Conservation (phyloP, 2,113 vertebrate genomes). For the Elgaria multicarinata region DNA sequence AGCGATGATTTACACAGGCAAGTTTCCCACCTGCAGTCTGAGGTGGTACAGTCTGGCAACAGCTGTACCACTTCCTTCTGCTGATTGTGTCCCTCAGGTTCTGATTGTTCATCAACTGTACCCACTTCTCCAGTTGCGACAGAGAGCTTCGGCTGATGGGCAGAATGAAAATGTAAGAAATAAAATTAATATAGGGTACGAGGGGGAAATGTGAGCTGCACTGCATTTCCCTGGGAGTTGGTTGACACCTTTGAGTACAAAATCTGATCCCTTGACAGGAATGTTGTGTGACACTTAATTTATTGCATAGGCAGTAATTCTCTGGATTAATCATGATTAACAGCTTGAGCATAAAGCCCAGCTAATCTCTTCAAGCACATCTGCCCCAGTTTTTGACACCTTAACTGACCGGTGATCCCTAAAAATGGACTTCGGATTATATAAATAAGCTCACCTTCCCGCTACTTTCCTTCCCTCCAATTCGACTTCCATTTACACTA, state of each 20-base stretch:
- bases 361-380: not conserved
- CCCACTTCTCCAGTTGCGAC: not conserved
- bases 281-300: conserved; percentile 3
- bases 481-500: not conserved
- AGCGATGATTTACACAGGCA: not conserved
- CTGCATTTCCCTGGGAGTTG: not conserved
- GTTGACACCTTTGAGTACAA: conserved; percentile 3
- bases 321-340: conserved; percentile 32
- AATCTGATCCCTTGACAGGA: conserved; percentile 13
- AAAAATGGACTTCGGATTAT: not conserved
- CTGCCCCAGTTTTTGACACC: not conserved
- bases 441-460: not conserved
- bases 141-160: no score
- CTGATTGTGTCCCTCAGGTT: not conserved
- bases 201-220: not conserved
- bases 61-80: not conserved
- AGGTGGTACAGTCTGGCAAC: not conserved
- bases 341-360: not conserved
- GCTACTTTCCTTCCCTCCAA: not conserved
- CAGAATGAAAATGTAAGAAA: no score
- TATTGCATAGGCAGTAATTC: conserved; percentile 41
- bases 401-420: not conserved
- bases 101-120: not conserved
- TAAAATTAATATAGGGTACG: no score
- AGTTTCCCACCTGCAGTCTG: not conserved